Percentiles rank a stretch among this genome's conserved stretches.
phyloP scores from a whole-genome alignment of 2,113 vertebrate species.

The Cariama cristata region DNA sequence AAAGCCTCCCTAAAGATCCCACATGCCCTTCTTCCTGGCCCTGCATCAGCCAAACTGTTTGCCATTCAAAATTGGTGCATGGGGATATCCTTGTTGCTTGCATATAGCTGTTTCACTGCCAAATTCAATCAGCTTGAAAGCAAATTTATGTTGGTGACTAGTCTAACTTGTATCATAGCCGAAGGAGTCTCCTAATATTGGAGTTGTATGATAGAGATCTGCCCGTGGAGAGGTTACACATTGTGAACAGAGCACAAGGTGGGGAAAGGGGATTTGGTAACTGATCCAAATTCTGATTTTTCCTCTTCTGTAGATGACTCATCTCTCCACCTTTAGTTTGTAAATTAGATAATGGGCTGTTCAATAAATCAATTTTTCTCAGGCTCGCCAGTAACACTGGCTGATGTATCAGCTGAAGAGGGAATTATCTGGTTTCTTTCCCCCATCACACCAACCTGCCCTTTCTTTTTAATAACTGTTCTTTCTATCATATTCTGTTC shows the following conservation, averaged over 20 bases:
- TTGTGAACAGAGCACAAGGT: background rate
- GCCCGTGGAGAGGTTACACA: background rate
- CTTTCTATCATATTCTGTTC: background rate
- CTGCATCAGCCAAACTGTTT: background rate
- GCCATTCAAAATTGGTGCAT: background rate
- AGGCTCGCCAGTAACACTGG: background rate
- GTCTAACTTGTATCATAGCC: background rate
- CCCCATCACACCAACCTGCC: background rate
- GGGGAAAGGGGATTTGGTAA: background rate
- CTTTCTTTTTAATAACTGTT: background rate
- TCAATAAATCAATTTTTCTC: background rate
- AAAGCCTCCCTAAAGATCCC: background rate
- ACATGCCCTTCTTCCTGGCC: background rate
- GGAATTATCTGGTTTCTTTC: background rate
- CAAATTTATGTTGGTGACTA: background rate
- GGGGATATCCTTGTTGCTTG: background rate
- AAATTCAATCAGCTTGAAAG: background rate
- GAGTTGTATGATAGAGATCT: background rate
- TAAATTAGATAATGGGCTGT: background rate
- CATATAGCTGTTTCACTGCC: background rate
- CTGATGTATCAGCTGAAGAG: background rate
- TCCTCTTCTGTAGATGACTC: background rate
- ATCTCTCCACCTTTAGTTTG: background rate
- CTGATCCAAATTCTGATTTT: background rate
- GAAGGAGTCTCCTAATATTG: background rate